Evolutionary conservation across 1,140 invertebrate genomes (phyloP).

Genomic region (Lanistes nyassanus): DNA sequence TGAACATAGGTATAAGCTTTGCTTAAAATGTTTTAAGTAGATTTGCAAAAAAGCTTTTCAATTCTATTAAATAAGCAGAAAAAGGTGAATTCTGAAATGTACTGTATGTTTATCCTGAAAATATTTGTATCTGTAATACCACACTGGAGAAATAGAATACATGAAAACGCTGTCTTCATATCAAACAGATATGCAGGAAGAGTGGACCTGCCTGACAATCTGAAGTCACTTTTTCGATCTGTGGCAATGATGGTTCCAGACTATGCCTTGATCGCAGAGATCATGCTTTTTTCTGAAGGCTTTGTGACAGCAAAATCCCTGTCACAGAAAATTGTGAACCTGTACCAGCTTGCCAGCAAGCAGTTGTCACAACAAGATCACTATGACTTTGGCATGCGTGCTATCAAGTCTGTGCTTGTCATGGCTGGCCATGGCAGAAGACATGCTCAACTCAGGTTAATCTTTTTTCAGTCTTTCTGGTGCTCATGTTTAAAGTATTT

Average conservation of each 20-base stretch:
- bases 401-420: slow-evolving; percentile 68
- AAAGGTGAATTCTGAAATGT: neutral
- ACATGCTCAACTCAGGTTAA: slow-evolving; percentile 52
- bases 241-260: slow-evolving; percentile 95
- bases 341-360: slow-evolving; percentile 90
- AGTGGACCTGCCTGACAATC: slow-evolving; percentile 70
- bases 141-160: neutral
- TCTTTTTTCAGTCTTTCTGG: neutral
- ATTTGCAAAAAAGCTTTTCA: neutral
- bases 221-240: slow-evolving; percentile 80
- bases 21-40: neutral
- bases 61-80: too few relatives aligned
- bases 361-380: slow-evolving; percentile 92
- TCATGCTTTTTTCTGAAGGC: slow-evolving; percentile 90
- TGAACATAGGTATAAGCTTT: too few relatives aligned
- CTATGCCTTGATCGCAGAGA: slow-evolving; percentile 89
- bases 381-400: slow-evolving; percentile 94
- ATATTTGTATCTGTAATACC: neutral
- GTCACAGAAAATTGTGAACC: slow-evolving; percentile 87
- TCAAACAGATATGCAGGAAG: slow-evolving; percentile 70
- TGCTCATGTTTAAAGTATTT: too few relatives aligned
- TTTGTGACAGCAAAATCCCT: slow-evolving; percentile 85
- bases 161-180: neutral
- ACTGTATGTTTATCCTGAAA: neutral
- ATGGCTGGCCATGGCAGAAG: slow-evolving; percentile 65